These are phyloP conservation scores for Picathartes gymnocephalus DNA, from an alignment of 2,113 vertebrate genomes.

Conservation along the genomic window DNA sequence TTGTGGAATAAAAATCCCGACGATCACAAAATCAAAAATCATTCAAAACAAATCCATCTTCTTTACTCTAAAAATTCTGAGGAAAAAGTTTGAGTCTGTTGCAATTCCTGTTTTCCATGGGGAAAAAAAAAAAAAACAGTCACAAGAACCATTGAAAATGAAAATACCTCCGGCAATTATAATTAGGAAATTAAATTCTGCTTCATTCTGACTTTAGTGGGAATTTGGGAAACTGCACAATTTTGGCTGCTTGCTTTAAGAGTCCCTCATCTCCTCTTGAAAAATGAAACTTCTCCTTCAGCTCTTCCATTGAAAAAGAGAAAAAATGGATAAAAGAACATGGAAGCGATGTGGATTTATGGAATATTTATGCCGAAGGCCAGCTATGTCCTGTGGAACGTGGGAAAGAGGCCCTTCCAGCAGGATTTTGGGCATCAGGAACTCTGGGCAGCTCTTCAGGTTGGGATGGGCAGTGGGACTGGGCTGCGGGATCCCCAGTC, in stretches of 20 bases:
- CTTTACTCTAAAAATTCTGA: not conserved
- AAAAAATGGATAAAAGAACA: not conserved
- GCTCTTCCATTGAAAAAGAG: not conserved
- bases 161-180: not conserved
- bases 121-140: not conserved
- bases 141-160: not conserved
- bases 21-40: not conserved
- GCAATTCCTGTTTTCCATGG: not conserved
- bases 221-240: not conserved
- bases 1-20: not conserved
- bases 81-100: not conserved
- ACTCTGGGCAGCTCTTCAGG: not conserved
- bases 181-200: not conserved
- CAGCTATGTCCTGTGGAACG: not conserved
- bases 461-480: not conserved
- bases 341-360: not conserved
- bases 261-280: not conserved
- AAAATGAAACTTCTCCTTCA: not conserved
- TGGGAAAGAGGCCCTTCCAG: not conserved
- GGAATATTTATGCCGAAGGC: not conserved
- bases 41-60: not conserved
- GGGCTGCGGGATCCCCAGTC: not conserved
- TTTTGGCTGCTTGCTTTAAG: not conserved
- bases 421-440: not conserved
- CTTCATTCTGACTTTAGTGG: not conserved